Evolutionary conservation across 1,140 invertebrate species (phyloP).

Genomic region (Panulirus ornatus): DNA sequence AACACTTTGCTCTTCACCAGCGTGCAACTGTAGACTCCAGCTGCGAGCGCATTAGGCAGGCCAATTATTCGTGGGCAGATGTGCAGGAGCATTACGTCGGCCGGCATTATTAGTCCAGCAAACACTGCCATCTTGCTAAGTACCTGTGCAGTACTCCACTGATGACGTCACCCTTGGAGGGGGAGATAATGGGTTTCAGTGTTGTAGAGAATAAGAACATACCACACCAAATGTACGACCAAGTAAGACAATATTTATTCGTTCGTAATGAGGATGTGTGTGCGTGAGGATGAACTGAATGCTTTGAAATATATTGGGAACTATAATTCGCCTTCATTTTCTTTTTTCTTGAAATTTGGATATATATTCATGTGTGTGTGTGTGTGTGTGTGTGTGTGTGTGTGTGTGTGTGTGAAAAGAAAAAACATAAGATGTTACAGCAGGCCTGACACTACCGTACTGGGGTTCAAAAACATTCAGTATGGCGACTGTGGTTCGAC

Average conservation of each 20-base stretch:
- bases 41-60: conserved; percentile 36
- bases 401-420: conserved; percentile 16
- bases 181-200: too few species aligned
- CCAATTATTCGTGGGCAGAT: conserved; percentile 43
- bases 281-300: too few species aligned
- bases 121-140: conserved; percentile 33
- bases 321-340: not conserved
- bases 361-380: not conserved
- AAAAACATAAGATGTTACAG: too few species aligned
- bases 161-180: conserved; percentile 4
- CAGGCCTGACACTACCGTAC: too few species aligned
- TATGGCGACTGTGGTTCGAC: too few species aligned
- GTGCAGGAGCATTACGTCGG: conserved; percentile 42
- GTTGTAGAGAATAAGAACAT: too few species aligned
- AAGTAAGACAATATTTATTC: too few species aligned
- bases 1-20: conserved; percentile 8
- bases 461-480: too few species aligned
- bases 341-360: not conserved
- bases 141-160: conserved; percentile 6
- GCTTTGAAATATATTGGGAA: too few species aligned
- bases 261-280: too few species aligned
- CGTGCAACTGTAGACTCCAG: conserved; percentile 1
- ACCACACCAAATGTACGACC: too few species aligned
- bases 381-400: conserved; percentile 22
- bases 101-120: conserved; percentile 4